Percentiles rank a stretch among this genome's conserved stretches.
Conservation (phyloP, 2,888 invertebrate species). For the Rugalucina vietnamica region DNA sequence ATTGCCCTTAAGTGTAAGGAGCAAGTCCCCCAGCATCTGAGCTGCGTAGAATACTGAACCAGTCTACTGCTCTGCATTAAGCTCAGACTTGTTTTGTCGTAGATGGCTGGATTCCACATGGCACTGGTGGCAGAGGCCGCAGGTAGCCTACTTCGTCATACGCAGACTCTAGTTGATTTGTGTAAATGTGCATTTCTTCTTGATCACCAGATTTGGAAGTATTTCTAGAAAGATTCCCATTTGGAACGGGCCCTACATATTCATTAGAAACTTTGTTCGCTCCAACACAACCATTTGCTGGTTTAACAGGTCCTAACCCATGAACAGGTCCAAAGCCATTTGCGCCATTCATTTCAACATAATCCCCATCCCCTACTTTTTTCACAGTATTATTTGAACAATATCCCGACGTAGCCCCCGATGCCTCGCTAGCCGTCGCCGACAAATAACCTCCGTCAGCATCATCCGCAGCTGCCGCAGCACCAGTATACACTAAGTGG, state of each 20-base stretch:
- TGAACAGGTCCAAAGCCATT: constrained; percentile 22
- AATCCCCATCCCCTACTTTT: constrained; percentile 38
- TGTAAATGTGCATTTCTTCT: constrained; percentile 57
- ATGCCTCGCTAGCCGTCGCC: constrained; percentile 31
- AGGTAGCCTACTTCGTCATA: constrained; percentile 22
- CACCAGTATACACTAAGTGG: constrained; percentile 44
- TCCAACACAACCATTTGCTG: neutral
- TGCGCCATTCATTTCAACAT: constrained; percentile 59
- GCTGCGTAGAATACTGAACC: too few relatives aligned
- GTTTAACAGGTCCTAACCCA: constrained; percentile 7
- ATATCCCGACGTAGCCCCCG: constrained; percentile 46
- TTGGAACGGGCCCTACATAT: neutral
- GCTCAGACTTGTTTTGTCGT: neutral
- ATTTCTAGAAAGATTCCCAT: neutral
- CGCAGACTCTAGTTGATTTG: constrained; percentile 45
- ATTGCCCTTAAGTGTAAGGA: too few relatives aligned
- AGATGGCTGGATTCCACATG: neutral
- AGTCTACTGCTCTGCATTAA: too few relatives aligned
- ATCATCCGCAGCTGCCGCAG: constrained; percentile 35
- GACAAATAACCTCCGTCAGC: constrained; percentile 22
- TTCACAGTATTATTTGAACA: constrained; percentile 15
- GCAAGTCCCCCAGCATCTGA: too few relatives aligned
- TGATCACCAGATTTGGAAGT: neutral
- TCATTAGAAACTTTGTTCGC: neutral
- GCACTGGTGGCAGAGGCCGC: constrained; percentile 50